Conservation (phyloP, 53 echinoderm and acorn worm genomes). For the Paelopatides confundens region DNA sequence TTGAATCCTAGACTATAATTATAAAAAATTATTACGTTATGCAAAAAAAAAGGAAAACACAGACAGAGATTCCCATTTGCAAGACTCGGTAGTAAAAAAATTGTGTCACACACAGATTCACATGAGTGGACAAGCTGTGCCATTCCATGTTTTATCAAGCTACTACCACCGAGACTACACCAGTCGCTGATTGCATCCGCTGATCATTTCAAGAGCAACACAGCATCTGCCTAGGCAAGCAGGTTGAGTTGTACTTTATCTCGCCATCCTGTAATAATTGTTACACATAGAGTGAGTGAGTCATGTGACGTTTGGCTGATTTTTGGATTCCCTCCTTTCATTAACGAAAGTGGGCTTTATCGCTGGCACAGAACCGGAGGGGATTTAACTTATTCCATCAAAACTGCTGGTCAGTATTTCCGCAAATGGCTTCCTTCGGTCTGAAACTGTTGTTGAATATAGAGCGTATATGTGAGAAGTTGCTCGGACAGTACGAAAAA, state of each 20-base stretch:
- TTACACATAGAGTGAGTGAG: neutral
- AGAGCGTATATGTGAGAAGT: neutral
- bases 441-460: neutral
- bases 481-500: neutral
- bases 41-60: neutral
- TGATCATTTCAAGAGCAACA: neutral
- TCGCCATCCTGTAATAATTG: neutral
- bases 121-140: neutral
- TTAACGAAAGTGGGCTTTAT: slow-evolving; percentile 39
- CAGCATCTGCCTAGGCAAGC: neutral
- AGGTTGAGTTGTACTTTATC: slow-evolving; percentile 23
- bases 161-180: slow-evolving; percentile 5
- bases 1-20: neutral
- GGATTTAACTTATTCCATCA: neutral
- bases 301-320: slow-evolving; percentile 27
- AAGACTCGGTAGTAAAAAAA: neutral
- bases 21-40: slow-evolving; percentile 15
- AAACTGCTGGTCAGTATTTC: slow-evolving; percentile 24
- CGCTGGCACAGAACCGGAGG: slow-evolving; percentile 12
- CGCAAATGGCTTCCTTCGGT: neutral
- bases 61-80: neutral
- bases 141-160: neutral
- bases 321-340: slow-evolving; percentile 24
- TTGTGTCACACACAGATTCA: neutral
- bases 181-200: neutral